Base-by-base conservation (phyloP, 1,140 invertebrate species). In the Zaprionus lachaisei region DNA sequence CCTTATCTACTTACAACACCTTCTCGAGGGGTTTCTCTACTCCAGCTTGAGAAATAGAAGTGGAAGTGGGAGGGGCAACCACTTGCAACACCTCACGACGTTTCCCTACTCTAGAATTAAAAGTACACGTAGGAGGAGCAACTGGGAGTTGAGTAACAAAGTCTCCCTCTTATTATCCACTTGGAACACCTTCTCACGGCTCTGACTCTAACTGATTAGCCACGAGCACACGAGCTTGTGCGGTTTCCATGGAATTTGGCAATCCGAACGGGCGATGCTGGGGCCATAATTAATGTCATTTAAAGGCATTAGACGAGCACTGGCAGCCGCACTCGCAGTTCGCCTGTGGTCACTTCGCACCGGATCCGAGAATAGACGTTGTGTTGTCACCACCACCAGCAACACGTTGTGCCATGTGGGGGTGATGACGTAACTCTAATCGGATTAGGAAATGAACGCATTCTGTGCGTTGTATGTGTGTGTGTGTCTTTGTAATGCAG, bases 211-310 rank as follows among this genome's bases (percentile, higher is more conserved):
- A 28, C 17, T 55, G 67, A 51, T 56, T 64, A 37, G 68, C 41
- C 41, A 34, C 31, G 3, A 34, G 3, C n/a, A 37, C 47, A 22
- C 47, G 20, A 51, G 47, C 47, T 51, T 4, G 24, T 68, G 26
- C 15, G 44, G 63, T 73, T 67, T 67, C 56, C 60, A 55, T 44
- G 44, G 44, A 26, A 38, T 54, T 24, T 24, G 28, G 17, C 31
- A 55, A 24, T 55, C 34, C 51, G 68, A 51, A 4, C 66, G 34
- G 57, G 14, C 38, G 62, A 28, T 63, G 15, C 72, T 58, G 38
- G 31, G 37, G 28, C 9, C 61, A 71, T 73, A 86, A 82, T 86
- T 86, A 86, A 77, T 80, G 60, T 37, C 66, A 65, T 55, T 63
- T 68, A 41, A 64, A 61, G 70, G 69, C 63, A 73, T 20, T 20